Evolutionary conservation across 2,888 invertebrate genomes (phyloP).

Genomic region (Bimastos eiseni): DNA sequence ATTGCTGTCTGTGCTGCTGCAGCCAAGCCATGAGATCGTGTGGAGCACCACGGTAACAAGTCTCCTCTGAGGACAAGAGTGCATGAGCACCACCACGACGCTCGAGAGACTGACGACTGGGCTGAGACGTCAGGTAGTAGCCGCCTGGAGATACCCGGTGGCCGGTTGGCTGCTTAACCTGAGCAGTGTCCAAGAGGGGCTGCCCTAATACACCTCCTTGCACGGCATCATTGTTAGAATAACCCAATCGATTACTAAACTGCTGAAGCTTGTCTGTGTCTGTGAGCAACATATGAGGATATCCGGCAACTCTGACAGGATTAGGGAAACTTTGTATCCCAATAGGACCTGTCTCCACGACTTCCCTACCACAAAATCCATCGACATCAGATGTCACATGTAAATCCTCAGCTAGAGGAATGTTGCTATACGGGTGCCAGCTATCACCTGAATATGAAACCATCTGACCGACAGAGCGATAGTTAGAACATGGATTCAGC

Average conservation of each 20-base stretch:
- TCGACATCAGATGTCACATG: not conserved
- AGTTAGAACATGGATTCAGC: not conserved
- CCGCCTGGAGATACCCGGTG: not conserved
- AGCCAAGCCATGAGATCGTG: not conserved
- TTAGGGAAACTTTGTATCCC: not conserved
- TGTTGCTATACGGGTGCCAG: not conserved
- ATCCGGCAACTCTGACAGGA: not conserved
- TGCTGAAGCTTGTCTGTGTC: slow-evolving; percentile 10
- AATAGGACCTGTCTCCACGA: not conserved
- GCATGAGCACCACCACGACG: not conserved
- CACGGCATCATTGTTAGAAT: not conserved
- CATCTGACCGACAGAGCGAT: not conserved
- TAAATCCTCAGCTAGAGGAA: not conserved
- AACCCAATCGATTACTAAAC: not conserved
- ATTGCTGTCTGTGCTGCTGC: not conserved
- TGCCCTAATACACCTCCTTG: not conserved
- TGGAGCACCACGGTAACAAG: not conserved
- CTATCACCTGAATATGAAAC: not conserved
- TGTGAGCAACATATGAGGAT: not conserved
- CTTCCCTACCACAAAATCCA: not conserved
- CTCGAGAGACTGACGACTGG: not conserved
- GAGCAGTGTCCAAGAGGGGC: not conserved
- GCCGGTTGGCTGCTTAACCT: not conserved
- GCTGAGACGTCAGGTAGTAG: not conserved
- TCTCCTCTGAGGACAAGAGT: not conserved